Base-by-base conservation (phyloP, 2,888 invertebrate species). In the Troides oblongomaculatus region DNA sequence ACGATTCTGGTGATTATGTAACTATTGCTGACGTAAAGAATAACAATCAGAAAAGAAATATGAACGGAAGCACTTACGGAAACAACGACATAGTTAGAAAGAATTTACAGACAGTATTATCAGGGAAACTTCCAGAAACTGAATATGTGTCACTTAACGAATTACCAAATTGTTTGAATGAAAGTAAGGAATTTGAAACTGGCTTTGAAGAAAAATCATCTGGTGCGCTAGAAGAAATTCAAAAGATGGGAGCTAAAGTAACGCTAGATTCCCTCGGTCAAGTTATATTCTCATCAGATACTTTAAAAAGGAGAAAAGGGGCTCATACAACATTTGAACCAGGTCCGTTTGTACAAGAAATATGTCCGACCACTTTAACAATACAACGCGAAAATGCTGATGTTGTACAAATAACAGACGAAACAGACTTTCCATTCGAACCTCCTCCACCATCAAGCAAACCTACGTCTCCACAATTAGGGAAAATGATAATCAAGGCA, bases 251-350 rank as follows among this genome's bases (percentile, higher is more conserved):
- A 36, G 96, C 96, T 30, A 94, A 97, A 80, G 97, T 97, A 58
- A 96, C 96, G 53, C 89, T 97, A 61, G 97, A 97, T 87, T 96
- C 97, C 36, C 96, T 96, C 79, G 98, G 97, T 66, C 96, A 96
- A 93, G 96, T 97, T 61, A 96, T 97, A 72, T 97, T 96, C 88
- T 96, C 96, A 73, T 97, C 97, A 25, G 97, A 97, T 78, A 97
- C 97, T 81, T 89, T 97, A 74, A 95, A 95, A 82, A 93, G 97
- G 77, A 93, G 95, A 74, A 96, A 96, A 92, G 96, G 95, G 72
- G 95, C 96, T 21, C 96, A 97, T 81, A 96, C 97, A 56, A 97
- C 97, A 50, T 97, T 97, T 81, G 97, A 96, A 90, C 97, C 97
- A 69, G 97, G 97, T 75, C 97, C 97, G 60, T 96, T 96, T 84